These are phyloP conservation scores for Triplophysa bombifrons DNA, from an alignment of 2,797 vertebrate genomes.

Conservation along the genomic window DNA sequence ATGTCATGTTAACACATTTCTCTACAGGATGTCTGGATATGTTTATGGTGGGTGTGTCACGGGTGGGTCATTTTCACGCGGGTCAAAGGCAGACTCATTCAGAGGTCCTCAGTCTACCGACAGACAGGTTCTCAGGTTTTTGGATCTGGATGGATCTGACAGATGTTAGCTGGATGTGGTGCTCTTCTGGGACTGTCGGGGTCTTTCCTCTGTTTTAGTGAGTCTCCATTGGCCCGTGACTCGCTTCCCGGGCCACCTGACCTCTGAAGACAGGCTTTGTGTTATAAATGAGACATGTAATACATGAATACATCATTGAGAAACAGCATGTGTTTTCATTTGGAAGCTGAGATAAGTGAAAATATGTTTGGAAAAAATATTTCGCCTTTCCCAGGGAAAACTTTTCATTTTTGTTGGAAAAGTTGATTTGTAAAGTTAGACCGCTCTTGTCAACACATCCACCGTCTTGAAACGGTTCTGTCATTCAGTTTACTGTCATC, in stretches of 20 bases:
- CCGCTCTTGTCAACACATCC: too few species aligned
- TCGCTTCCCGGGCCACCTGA: slow-evolving; percentile 43
- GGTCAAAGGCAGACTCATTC: slow-evolving; percentile 21
- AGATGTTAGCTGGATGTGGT: slow-evolving; percentile 31
- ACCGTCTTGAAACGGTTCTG: too few species aligned
- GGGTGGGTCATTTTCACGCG: slow-evolving; percentile 18
- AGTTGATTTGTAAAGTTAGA: neutral
- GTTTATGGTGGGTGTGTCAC: slow-evolving; percentile 14
- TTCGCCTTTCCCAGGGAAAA: neutral
- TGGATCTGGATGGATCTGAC: slow-evolving; percentile 39
- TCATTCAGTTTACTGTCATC: too few species aligned
- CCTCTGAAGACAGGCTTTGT: slow-evolving; percentile 25
- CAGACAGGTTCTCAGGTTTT: neutral
- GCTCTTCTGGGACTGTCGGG: slow-evolving; percentile 23
- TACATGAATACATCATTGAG: neutral
- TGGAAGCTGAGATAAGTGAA: neutral
- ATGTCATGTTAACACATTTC: too few species aligned
- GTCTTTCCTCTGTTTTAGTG: slow-evolving; percentile 12
- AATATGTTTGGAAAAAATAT: neutral
- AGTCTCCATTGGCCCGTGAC: slow-evolving; percentile 27
- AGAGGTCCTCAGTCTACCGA: too few species aligned
- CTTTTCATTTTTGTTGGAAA: slow-evolving; percentile 2
- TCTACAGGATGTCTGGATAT: neutral
- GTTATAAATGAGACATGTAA: neutral
- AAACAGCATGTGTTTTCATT: slow-evolving; percentile 12